Evolutionary conservation across 2,888 invertebrate species (phyloP).

Genomic region (Balanococcus diminutus): DNA sequence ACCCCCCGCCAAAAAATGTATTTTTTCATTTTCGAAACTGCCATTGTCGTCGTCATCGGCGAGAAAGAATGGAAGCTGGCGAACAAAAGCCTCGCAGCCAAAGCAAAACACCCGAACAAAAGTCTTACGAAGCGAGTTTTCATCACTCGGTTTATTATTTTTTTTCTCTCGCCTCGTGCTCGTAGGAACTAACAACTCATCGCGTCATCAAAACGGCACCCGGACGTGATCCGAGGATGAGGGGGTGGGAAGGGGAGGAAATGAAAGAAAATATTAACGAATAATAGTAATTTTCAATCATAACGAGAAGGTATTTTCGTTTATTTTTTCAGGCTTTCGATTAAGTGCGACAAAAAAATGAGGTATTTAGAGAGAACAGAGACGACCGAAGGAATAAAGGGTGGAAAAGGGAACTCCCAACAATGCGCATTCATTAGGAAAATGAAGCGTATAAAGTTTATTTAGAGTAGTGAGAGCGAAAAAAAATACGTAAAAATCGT

Average conservation of each 20-base stretch:
- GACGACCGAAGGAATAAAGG: background rate
- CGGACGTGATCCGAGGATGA: background rate
- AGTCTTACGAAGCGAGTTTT: background rate
- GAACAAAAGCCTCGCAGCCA: background rate
- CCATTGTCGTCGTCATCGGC: background rate
- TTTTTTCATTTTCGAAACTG: background rate
- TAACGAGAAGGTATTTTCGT: constrained; percentile 1
- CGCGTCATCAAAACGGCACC: background rate
- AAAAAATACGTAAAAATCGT: background rate
- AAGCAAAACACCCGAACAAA: background rate
- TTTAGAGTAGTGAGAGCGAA: background rate
- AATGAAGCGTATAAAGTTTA: constrained; percentile 6
- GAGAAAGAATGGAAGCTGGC: background rate
- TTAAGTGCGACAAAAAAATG: background rate
- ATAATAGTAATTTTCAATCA: constrained; percentile 17
- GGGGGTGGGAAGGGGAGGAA: background rate
- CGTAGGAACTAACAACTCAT: too few species aligned
- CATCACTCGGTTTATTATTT: background rate
- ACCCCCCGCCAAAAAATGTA: background rate
- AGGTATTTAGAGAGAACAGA: background rate
- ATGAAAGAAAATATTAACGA: background rate
- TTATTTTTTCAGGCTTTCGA: background rate
- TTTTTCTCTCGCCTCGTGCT: background rate
- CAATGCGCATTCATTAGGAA: constrained; percentile 6
- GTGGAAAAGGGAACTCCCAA: background rate